phyloP scores from a whole-genome alignment of 2,113 vertebrate genomes.

The Australoheros scitulus region DNA sequence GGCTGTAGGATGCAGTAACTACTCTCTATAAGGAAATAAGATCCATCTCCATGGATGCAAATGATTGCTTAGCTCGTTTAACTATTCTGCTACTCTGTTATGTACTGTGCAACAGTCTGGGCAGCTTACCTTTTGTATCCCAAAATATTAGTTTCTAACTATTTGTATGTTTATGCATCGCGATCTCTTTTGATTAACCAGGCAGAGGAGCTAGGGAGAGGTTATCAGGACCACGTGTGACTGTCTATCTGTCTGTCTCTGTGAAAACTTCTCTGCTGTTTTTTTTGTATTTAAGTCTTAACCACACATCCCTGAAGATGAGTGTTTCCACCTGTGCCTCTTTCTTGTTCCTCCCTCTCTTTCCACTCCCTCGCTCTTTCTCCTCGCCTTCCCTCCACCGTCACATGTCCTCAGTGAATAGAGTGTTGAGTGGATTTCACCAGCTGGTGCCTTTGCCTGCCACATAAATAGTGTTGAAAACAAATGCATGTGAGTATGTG shows the following conservation, averaged over 20 bases:
- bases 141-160: not conserved
- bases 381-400: conserved; percentile 27
- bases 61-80: not conserved
- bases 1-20: not conserved
- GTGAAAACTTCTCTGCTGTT: not conserved
- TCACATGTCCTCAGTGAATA: conserved; percentile 67
- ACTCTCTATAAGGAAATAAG: not conserved
- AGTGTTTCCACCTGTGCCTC: conserved; percentile 69
- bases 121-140: not conserved
- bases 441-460: conserved; percentile 75
- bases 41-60: conserved; percentile 19
- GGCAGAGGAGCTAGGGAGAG: not conserved
- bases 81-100: not conserved
- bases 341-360: conserved; percentile 27
- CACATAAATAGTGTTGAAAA: conserved; percentile 64
- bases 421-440: conserved; percentile 69
- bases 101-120: not conserved
- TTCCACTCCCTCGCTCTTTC: conserved; percentile 17
- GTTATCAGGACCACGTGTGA: not conserved
- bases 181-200: not conserved
- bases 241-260: not conserved
- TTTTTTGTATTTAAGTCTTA: conserved; percentile 32
- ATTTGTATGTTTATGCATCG: not conserved
- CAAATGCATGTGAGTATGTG: conserved; percentile 22
- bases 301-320: conserved; percentile 32